These are phyloP conservation scores for Paradoxurus hermaphroditus DNA, from an alignment of 2,113 vertebrate species.

Conservation along the genomic window DNA sequence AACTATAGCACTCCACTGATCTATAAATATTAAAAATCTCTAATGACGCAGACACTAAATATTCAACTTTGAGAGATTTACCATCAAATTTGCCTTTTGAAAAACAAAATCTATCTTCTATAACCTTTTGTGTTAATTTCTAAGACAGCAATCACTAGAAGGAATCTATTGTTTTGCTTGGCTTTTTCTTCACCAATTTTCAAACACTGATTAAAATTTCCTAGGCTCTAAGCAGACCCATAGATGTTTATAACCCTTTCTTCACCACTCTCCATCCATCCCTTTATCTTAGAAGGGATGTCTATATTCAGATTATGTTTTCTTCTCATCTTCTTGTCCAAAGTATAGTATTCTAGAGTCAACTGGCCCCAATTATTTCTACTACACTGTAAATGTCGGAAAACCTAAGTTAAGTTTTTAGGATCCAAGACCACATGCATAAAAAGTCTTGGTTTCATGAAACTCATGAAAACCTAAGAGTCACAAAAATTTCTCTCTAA, in stretches of 20 bases:
- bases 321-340: not conserved
- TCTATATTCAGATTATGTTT: not conserved
- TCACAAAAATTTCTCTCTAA: slow-evolving; percentile 31
- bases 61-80: not conserved
- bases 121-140: not conserved
- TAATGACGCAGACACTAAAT: not conserved
- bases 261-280: no score
- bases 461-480: not conserved
- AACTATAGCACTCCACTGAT: not conserved
- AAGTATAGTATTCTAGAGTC: not conserved
- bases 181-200: slow-evolving; percentile 7
- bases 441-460: slow-evolving; percentile 15
- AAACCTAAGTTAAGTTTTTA: slow-evolving; percentile 27
- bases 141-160: not conserved
- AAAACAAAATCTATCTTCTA: slow-evolving; percentile 22
- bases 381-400: not conserved
- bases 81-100: not conserved
- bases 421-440: not conserved
- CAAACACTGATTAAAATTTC: slow-evolving; percentile 18
- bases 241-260: not conserved
- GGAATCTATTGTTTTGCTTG: not conserved
- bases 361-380: not conserved
- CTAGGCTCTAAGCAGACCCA: not conserved
- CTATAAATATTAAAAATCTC: not conserved
- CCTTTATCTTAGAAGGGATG: not conserved